phyloP scores from a whole-genome alignment of 2,113 vertebrate species.

The Cacatua alba region DNA sequence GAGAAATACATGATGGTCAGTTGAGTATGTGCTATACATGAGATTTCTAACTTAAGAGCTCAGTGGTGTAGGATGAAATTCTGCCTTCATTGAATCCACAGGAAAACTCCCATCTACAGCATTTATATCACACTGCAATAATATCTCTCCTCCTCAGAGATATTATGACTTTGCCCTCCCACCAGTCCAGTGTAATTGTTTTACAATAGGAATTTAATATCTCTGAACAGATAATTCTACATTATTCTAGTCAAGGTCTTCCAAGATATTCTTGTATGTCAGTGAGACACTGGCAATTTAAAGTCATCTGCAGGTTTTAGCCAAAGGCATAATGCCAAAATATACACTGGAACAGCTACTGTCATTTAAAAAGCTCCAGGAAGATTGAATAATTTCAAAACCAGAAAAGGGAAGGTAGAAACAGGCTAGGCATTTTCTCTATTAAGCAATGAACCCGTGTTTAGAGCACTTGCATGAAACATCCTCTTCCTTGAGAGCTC shows the following conservation, averaged over 20 bases:
- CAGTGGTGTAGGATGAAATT: not conserved
- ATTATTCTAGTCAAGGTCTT: not conserved
- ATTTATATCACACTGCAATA: not conserved
- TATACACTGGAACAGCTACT: not conserved
- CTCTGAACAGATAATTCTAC: not conserved
- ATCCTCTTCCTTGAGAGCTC: not conserved
- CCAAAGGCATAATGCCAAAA: not conserved
- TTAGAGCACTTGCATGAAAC: not conserved
- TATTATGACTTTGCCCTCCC: not conserved
- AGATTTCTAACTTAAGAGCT: not conserved
- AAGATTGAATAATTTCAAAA: not conserved
- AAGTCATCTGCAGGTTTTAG: not conserved
- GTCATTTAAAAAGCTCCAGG: not conserved
- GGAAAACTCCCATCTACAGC: not conserved
- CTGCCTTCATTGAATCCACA: not conserved
- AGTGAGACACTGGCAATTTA: not conserved
- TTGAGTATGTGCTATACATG: accelerated
- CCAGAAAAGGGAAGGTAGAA: not conserved
- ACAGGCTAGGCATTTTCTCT: not conserved
- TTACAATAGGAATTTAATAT: not conserved
- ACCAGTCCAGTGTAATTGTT: not conserved
- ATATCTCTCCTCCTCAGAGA: not conserved
- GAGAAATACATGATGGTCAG: not conserved
- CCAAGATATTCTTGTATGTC: not conserved
- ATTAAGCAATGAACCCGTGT: not conserved